Conservation (phyloP, 2,888 invertebrate genomes). For the Globia sparganii region DNA sequence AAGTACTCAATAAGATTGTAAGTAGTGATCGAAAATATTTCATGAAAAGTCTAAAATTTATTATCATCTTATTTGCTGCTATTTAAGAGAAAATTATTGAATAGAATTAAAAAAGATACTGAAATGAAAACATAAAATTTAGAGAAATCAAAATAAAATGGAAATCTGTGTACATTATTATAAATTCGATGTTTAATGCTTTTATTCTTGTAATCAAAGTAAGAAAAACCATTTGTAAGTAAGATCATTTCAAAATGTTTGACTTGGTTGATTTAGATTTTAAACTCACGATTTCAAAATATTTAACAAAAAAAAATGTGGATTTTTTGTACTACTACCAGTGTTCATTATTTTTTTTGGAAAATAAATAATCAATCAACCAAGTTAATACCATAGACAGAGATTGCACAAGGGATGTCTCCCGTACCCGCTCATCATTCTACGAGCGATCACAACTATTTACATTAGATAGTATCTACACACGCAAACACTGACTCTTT, state of each 20-base stretch:
- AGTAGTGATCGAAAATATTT: slow-evolving; percentile 22
- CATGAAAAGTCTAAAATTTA: not conserved
- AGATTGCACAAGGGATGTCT: slow-evolving; percentile 62
- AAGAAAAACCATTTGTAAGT: slow-evolving; percentile 17
- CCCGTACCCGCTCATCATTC: slow-evolving; percentile 37
- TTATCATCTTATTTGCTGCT: slow-evolving; percentile 6
- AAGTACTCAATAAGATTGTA: slow-evolving; percentile 58
- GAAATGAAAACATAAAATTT: not conserved
- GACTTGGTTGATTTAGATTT: slow-evolving; percentile 29
- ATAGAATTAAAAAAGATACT: not conserved
- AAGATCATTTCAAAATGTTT: slow-evolving; percentile 26
- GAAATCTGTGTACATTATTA: slow-evolving; percentile 42
- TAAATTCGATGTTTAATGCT: slow-evolving; percentile 65
- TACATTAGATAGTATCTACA: slow-evolving; percentile 84
- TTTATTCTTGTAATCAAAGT: slow-evolving; percentile 37
- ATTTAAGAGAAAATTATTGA: not conserved
- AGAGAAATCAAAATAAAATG: not conserved
- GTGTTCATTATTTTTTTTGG: not conserved
- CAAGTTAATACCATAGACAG: slow-evolving; percentile 44
- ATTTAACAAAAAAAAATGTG: not conserved
- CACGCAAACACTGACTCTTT: slow-evolving; percentile 87
- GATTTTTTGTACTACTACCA: not conserved
- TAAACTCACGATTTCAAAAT: not conserved
- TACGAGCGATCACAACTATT: slow-evolving; percentile 58
- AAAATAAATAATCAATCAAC: slow-evolving; percentile 14